Percentiles rank a stretch among this genome's conserved stretches.
These are phyloP conservation scores for Pedicia rivosa DNA, from an alignment of 2,888 invertebrate genomes.

Conservation along the genomic window DNA sequence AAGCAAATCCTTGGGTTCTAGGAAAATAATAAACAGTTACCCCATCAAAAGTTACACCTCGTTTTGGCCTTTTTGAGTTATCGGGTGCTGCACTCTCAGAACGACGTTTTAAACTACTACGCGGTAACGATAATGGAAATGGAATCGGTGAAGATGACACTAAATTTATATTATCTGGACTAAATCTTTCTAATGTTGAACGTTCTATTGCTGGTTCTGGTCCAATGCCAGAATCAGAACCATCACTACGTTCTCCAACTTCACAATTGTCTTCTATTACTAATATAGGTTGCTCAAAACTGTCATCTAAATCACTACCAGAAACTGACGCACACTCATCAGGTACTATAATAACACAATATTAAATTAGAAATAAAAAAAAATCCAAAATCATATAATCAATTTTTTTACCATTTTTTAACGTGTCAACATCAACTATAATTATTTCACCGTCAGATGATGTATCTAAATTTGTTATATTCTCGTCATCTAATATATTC, in stretches of 20 bases:
- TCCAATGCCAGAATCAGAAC: conserved; percentile 71
- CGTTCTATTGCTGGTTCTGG: conserved; percentile 38
- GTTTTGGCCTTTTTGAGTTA: conserved; percentile 49
- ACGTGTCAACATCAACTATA: conserved; percentile 12
- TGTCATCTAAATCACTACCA: conserved; percentile 7
- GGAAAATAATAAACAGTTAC: conserved; percentile 94
- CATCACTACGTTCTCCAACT: conserved; percentile 49
- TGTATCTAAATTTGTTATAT: conserved; percentile 7
- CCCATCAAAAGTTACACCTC: conserved; percentile 73
- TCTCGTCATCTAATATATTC: conserved; percentile 6
- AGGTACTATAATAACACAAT: no score
- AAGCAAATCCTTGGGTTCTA: conserved; percentile 78
- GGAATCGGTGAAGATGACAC: background rate
- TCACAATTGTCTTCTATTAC: background rate
- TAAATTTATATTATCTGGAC: background rate
- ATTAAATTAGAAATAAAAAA: background rate
- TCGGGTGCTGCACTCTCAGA: conserved; percentile 14
- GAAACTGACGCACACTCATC: no score
- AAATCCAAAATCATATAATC: background rate
- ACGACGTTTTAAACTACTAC: conserved; percentile 53
- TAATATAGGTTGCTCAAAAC: background rate
- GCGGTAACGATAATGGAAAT: conserved; percentile 15
- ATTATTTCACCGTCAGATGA: conserved; percentile 13
- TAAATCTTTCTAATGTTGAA: background rate
- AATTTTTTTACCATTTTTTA: conserved; percentile 4